Evolutionary conservation across 2,113 vertebrate genomes (phyloP).

Genomic region (Cynoglossus semilaevis): DNA sequence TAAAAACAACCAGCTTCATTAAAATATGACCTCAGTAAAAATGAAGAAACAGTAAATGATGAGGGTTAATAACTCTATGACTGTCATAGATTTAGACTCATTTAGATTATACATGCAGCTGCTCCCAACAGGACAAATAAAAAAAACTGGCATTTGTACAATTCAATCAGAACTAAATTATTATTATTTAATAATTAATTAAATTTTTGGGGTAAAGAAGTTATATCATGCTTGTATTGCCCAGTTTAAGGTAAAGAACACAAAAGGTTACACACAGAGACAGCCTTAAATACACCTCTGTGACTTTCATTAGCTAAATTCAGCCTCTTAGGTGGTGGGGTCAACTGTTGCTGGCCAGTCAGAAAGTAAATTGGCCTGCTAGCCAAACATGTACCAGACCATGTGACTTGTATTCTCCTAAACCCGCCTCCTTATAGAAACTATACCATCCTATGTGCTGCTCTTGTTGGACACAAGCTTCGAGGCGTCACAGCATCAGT

Average conservation of each 20-base stretch:
- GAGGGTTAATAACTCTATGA: no score
- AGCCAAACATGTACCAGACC: conserved; percentile 39
- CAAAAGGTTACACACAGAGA: conserved; percentile 12
- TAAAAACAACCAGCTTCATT: not conserved
- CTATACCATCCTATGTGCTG: conserved; percentile 21
- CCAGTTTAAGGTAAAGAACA: not conserved
- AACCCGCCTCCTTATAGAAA: conserved; percentile 6
- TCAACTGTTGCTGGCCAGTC: conserved; percentile 25
- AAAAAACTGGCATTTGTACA: no score
- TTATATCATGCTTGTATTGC: not conserved
- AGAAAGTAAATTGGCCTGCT: conserved; percentile 57
- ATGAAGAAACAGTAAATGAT: no score
- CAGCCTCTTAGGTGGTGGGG: conserved; percentile 9
- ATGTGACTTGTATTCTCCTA: no score
- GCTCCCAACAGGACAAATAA: no score
- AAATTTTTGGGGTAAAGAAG: no score
- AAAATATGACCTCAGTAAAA: no score
- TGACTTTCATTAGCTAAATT: conserved; percentile 10
- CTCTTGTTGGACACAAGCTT: conserved; percentile 7
- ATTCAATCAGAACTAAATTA: no score
- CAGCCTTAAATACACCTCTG: conserved; percentile 25
- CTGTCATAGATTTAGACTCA: no score
- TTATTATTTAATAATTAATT: no score
- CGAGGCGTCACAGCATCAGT: not conserved
- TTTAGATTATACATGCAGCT: no score